A percentile compares a stretch with the other conserved stretches of the same genome.
These are phyloP conservation scores for Dioctria linearis DNA, from an alignment of 2,888 invertebrate species.

Conservation along the genomic window DNA sequence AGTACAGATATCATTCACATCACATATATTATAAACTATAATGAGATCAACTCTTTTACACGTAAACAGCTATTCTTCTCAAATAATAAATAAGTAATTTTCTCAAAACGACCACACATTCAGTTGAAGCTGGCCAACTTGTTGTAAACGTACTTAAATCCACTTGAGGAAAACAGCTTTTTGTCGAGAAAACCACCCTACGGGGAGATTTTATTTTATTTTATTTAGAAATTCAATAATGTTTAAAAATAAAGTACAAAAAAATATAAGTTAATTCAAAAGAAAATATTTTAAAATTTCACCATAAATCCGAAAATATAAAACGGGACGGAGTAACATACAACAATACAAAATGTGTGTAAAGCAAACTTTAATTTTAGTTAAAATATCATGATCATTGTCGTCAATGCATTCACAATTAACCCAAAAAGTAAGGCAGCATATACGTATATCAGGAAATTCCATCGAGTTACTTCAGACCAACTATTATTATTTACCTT, in stretches of 20 bases:
- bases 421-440: neutral
- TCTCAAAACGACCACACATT: neutral
- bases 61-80: neutral
- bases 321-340: neutral
- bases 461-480: slow-evolving; percentile 7
- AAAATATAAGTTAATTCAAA: neutral
- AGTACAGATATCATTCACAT: neutral
- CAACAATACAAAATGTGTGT: neutral
- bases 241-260: slow-evolving; percentile 3
- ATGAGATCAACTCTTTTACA: neutral
- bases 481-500: slow-evolving; percentile 29
- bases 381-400: neutral
- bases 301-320: neutral
- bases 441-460: neutral
- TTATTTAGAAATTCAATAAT: slow-evolving; percentile 12
- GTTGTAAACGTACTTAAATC: slow-evolving; percentile 55
- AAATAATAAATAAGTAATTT: neutral
- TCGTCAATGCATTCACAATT: neutral
- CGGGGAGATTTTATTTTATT: neutral
- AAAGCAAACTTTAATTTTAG: neutral
- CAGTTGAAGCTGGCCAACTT: slow-evolving; percentile 51
- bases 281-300: neutral
- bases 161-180: slow-evolving; percentile 54
- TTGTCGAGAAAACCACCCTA: slow-evolving; percentile 53
- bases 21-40: neutral